Evolutionary conservation across 2,888 invertebrate genomes (phyloP).

Genomic region (Pachymerium ferrugineum): DNA sequence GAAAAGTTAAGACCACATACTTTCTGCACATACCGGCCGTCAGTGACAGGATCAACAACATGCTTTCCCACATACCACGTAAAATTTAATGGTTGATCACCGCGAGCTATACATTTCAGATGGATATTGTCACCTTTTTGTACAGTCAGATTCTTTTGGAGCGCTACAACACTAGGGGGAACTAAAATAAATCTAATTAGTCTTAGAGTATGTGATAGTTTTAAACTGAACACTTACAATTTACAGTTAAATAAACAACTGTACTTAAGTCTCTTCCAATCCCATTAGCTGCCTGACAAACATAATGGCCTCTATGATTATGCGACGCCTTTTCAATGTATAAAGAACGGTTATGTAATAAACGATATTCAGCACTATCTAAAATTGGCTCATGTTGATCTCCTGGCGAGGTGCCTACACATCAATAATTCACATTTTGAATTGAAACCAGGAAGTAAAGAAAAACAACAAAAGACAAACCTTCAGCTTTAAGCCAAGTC

Average conservation of each 20-base stretch:
- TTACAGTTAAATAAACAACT: conserved; percentile 47
- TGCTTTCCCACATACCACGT: conserved; percentile 30
- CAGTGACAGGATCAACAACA: conserved; percentile 30
- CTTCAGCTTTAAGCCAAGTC: conserved; percentile 45
- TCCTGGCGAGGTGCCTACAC: conserved; percentile 37
- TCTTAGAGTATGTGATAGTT: background rate
- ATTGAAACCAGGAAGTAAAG: background rate
- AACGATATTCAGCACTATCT: conserved; percentile 31
- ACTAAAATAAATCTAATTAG: conserved; percentile 14
- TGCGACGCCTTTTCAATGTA: conserved; percentile 32
- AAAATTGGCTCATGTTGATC: conserved; percentile 42
- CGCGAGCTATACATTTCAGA: conserved; percentile 23
- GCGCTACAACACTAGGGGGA: conserved; percentile 29
- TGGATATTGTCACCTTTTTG: conserved; percentile 31
- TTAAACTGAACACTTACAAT: conserved; percentile 42
- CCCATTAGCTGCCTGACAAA: conserved; percentile 48
- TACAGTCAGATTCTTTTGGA: conserved; percentile 1
- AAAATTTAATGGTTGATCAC: conserved; percentile 31
- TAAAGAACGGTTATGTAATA: conserved; percentile 31
- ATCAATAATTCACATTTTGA: background rate
- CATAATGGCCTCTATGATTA: conserved; percentile 42
- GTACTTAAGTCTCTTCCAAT: conserved; percentile 48
- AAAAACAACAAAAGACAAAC: conserved; percentile 1
- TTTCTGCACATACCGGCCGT: conserved; percentile 28
- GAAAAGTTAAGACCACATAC: background rate